Evolutionary conservation across 2,113 vertebrate genomes (phyloP).

Genomic region (Phylloscopus trochilus): DNA sequence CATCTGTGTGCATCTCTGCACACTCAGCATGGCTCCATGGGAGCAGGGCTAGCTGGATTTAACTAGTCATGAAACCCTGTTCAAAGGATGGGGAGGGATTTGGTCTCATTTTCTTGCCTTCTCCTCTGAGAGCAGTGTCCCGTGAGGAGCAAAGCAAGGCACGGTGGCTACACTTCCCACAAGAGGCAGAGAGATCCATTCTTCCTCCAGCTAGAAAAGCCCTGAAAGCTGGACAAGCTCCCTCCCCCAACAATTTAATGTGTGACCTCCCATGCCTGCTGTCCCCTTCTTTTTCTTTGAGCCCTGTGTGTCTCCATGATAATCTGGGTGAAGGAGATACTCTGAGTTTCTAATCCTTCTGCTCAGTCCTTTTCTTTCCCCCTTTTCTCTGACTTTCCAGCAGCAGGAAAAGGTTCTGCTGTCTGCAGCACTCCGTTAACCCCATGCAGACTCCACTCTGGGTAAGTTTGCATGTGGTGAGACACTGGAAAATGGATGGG

Average conservation of each 20-base stretch:
- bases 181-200: background rate
- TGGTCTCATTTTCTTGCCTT: background rate
- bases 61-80: background rate
- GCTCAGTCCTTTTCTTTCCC: background rate
- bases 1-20: background rate
- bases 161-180: background rate
- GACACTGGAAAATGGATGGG: background rate
- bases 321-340: background rate
- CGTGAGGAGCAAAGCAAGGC: fast-evolving
- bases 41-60: background rate
- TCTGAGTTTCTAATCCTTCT: background rate
- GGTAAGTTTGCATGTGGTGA: background rate
- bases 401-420: background rate
- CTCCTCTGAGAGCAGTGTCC: background rate
- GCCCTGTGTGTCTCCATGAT: background rate
- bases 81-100: background rate
- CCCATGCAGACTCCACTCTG: fast-evolving
- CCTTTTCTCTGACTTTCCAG: background rate
- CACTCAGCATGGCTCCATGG: fast-evolving
- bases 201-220: background rate
- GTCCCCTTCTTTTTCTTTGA: background rate
- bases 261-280: background rate
- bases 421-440: background rate
- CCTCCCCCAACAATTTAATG: background rate
- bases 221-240: background rate